These are phyloP conservation scores for Harpalus rubripes DNA, from an alignment of 2,888 invertebrate genomes.

Conservation along the genomic window DNA sequence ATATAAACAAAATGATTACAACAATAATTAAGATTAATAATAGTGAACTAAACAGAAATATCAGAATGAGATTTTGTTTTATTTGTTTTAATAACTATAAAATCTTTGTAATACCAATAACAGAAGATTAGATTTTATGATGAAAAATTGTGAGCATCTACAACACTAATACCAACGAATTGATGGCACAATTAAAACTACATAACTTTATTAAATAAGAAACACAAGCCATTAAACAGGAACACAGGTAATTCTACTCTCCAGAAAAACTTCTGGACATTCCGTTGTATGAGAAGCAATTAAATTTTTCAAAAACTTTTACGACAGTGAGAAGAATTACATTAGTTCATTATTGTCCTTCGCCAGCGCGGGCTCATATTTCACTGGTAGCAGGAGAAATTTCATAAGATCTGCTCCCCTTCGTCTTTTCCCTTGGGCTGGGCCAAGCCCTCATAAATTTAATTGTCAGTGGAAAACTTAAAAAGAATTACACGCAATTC, in stretches of 20 bases:
- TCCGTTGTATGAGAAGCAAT: conserved; percentile 17
- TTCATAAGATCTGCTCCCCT: conserved; percentile 43
- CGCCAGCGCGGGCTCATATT: conserved; percentile 26
- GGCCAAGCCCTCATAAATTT: conserved; percentile 38
- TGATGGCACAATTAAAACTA: no score
- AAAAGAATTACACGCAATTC: conserved; percentile 35
- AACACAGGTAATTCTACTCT: not conserved
- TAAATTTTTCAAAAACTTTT: conserved; percentile 45
- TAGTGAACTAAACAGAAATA: no score
- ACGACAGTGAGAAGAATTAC: conserved; percentile 39
- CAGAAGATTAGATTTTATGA: no score
- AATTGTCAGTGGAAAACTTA: conserved; percentile 46
- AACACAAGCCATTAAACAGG: no score
- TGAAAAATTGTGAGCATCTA: no score
- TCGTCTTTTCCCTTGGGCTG: conserved; percentile 27
- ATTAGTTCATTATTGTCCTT: conserved; percentile 48
- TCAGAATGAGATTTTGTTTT: no score
- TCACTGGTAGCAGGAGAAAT: conserved; percentile 28
- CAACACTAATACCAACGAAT: no score
- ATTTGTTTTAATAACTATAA: no score
- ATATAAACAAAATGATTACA: no score
- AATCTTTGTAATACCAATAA: no score
- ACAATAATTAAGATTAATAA: no score
- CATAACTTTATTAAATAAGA: no score
- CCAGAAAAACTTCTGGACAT: conserved; percentile 13